Conservation (phyloP, 1,140 invertebrate genomes). For the Radopholus similis region DNA sequence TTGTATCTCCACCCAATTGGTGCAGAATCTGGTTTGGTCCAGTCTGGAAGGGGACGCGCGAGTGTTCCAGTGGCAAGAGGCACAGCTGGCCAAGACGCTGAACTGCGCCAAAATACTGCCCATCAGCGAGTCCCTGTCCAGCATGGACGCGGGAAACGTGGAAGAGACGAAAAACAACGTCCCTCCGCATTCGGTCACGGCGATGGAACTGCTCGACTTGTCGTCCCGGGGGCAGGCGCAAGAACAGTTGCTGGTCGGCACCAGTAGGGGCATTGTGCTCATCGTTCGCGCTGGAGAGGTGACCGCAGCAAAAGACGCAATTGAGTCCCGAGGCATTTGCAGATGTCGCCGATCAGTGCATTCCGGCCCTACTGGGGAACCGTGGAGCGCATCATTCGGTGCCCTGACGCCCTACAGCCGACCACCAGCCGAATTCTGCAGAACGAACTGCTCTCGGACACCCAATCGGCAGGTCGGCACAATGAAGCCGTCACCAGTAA, state of each 20-base stretch:
- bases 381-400: conserved; percentile 34
- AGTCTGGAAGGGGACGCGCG: conserved; percentile 30
- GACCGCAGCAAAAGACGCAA: too few species aligned
- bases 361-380: conserved; percentile 32
- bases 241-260: conserved; percentile 42
- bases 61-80: conserved; percentile 34
- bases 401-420: not conserved
- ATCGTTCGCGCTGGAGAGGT: conserved; percentile 28
- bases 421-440: conserved; percentile 19
- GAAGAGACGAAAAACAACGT: conserved; percentile 16
- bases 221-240: not conserved
- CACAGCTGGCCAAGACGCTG: conserved; percentile 22
- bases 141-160: conserved; percentile 33
- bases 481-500: not conserved
- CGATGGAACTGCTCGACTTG: conserved; percentile 13
- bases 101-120: conserved; percentile 38
- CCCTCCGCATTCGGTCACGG: not conserved
- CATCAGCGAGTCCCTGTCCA: conserved; percentile 29
- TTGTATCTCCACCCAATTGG: not conserved
- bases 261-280: conserved; percentile 28
- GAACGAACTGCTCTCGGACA: not conserved
- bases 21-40: conserved; percentile 28
- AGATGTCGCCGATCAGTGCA: conserved; percentile 36
- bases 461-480: not conserved
- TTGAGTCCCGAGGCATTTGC: not conserved